Evolutionary conservation across 2,797 vertebrate species (phyloP).

Genomic region (Coendou prehensilis): DNA sequence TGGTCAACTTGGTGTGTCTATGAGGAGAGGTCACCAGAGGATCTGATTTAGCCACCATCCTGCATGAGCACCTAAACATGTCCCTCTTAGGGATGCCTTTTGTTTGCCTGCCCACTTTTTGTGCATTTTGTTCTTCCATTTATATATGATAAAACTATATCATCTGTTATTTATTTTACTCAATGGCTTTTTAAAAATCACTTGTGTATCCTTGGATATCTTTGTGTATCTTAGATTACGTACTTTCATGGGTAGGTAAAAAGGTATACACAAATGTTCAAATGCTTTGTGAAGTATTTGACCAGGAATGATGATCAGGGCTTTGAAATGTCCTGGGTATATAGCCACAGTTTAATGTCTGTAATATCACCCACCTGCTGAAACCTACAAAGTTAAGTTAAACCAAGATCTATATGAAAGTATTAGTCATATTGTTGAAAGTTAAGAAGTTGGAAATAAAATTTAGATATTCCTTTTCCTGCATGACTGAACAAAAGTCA

Average conservation of each 20-base stretch:
- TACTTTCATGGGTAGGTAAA: neutral
- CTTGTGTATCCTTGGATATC: neutral
- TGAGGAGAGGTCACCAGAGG: neutral
- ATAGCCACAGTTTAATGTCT: neutral
- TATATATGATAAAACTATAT: neutral
- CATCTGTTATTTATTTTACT: constrained; percentile 16
- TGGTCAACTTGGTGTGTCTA: neutral
- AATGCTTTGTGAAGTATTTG: neutral
- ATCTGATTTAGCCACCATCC: neutral
- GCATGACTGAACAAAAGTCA: neutral
- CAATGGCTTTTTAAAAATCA: neutral
- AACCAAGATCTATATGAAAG: neutral
- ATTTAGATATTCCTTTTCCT: neutral
- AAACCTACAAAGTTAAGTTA: neutral
- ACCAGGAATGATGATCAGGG: neutral
- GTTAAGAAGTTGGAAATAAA: constrained; percentile 10
- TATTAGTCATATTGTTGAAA: neutral
- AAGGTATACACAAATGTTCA: neutral
- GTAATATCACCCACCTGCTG: neutral
- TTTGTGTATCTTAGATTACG: neutral
- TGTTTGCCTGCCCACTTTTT: neutral
- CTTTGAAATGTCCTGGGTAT: neutral
- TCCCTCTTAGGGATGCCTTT: neutral
- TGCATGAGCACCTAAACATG: neutral
- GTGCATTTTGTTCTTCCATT: neutral